phyloP scores from a whole-genome alignment of 2,888 invertebrate species.

The Xanthia togata region DNA sequence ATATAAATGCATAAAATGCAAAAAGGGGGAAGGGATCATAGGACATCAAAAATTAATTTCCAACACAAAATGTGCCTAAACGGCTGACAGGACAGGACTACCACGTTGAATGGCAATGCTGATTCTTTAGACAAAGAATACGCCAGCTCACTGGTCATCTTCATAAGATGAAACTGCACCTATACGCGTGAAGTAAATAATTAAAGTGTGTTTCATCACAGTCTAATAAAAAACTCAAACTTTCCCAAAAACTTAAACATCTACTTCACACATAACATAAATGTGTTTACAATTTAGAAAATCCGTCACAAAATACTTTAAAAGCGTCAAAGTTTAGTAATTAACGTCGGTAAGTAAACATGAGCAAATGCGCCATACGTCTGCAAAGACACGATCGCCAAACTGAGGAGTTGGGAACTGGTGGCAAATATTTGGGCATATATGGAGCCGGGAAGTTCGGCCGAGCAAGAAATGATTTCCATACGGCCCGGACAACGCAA shows the following conservation, averaged over 20 bases:
- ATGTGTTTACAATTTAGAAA: constrained; percentile 49
- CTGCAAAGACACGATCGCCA: constrained; percentile 82
- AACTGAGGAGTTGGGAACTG: constrained; percentile 81
- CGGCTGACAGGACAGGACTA: neutral
- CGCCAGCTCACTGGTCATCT: neutral
- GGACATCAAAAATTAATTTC: neutral
- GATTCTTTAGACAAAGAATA: neutral
- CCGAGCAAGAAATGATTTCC: constrained; percentile 88
- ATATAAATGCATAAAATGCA: neutral
- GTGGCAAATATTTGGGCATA: constrained; percentile 86
- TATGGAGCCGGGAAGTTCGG: constrained; percentile 83
- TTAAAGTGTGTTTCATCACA: neutral
- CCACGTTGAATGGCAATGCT: too few species aligned
- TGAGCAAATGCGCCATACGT: constrained; percentile 76
- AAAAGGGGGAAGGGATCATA: neutral
- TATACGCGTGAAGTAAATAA: neutral
- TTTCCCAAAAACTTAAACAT: constrained; percentile 21
- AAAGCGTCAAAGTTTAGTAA: constrained; percentile 72
- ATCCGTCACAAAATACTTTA: constrained; percentile 58
- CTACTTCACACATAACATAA: constrained; percentile 16
- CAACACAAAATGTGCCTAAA: neutral
- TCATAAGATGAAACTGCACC: neutral
- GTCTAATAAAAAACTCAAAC: constrained; percentile 19
- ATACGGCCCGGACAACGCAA: constrained; percentile 84
- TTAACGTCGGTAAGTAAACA: constrained; percentile 76